phyloP scores from a whole-genome alignment of 64 coral and sea anemone species.

The Montipora cactus region DNA sequence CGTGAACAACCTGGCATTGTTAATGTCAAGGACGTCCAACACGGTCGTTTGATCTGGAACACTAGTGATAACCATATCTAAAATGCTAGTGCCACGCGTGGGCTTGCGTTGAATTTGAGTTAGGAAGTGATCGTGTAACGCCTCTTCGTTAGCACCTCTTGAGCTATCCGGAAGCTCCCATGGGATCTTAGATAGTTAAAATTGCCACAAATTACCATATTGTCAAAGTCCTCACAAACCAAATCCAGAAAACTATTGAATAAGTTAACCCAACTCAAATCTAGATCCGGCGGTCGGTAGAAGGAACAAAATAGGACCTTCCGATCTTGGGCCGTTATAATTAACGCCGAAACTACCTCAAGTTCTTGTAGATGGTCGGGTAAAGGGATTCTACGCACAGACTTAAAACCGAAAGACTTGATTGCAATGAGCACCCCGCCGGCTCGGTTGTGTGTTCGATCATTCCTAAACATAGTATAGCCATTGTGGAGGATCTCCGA shows the following conservation, averaged over 20 bases:
- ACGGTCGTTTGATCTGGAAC: constrained; percentile 23
- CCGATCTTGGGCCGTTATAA: constrained; percentile 47
- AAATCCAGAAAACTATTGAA: constrained; percentile 61
- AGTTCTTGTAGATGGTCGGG: constrained; percentile 27
- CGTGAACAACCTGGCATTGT: neutral
- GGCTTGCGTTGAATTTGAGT: constrained; percentile 38
- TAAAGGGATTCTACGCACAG: constrained; percentile 30
- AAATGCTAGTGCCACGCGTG: constrained; percentile 20
- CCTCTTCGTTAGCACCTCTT: constrained; percentile 25
- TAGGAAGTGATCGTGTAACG: constrained; percentile 30
- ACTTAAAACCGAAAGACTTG: constrained; percentile 48
- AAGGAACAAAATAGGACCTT: constrained; percentile 64
- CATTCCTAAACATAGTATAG: constrained; percentile 46
- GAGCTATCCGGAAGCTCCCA: constrained; percentile 52
- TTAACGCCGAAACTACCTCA: constrained; percentile 38
- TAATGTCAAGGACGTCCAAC: constrained; percentile 14
- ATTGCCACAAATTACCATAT: constrained; percentile 67
- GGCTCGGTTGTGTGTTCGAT: neutral
- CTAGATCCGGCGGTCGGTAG: constrained; percentile 49
- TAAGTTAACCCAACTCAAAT: constrained; percentile 37
- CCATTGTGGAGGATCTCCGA: constrained; percentile 32
- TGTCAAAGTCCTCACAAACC: constrained; percentile 64
- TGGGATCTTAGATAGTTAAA: constrained; percentile 69
- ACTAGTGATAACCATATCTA: constrained; percentile 51
- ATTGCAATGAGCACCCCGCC: constrained; percentile 57